Conservation (phyloP, 2,797 vertebrate species). For the Thaleichthys pacificus region DNA sequence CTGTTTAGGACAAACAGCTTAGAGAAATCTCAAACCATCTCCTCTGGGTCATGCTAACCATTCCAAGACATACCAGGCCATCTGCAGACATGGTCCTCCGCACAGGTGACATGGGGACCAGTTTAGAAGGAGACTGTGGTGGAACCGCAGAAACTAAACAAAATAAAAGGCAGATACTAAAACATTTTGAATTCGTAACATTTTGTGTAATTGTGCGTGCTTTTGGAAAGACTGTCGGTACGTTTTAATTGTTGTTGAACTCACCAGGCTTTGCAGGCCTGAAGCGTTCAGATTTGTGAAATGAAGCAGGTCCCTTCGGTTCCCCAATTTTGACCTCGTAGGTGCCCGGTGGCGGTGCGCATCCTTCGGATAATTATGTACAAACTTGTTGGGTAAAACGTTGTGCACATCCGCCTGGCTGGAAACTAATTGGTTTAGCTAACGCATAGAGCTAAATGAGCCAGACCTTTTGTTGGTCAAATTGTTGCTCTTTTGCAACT, state of each 20-base stretch:
- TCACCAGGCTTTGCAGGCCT: conserved; percentile 71
- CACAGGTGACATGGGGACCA: conserved; percentile 63
- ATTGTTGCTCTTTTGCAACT: too few species aligned
- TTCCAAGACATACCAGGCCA: conserved; percentile 67
- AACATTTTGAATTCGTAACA: too few species aligned
- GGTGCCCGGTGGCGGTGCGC: conserved; percentile 74
- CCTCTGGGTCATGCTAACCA: too few species aligned
- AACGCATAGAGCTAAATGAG: too few species aligned
- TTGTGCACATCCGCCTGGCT: not conserved
- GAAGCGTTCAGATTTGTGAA: conserved; percentile 80
- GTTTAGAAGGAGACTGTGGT: conserved; percentile 57
- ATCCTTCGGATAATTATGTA: conserved; percentile 61
- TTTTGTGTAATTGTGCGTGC: not conserved
- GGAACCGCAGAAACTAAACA: conserved; percentile 31
- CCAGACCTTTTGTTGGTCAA: too few species aligned
- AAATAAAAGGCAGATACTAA: not conserved
- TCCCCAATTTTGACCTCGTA: conserved; percentile 76
- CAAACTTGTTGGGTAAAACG: not conserved
- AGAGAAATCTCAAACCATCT: too few species aligned
- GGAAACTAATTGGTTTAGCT: too few species aligned
- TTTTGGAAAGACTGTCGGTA: not conserved
- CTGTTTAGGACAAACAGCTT: not conserved
- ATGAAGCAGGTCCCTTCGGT: conserved; percentile 76
- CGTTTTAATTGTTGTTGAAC: conserved; percentile 26
- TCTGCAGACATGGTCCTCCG: conserved; percentile 77